Conservation (phyloP, 2,113 vertebrate genomes). For the Vanacampus margaritifer region DNA sequence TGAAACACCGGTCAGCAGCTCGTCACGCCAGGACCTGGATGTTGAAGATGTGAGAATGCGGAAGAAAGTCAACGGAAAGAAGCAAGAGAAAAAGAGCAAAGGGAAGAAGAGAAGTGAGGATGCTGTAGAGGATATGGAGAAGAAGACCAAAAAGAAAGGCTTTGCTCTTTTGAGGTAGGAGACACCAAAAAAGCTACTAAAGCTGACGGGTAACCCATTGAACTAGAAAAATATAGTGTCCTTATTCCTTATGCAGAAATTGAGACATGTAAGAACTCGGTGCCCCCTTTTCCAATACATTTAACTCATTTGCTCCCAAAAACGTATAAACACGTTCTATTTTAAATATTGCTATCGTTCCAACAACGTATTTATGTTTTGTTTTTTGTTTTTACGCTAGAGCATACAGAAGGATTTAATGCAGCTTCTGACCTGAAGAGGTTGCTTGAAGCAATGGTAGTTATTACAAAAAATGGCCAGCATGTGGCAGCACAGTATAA, state of each 20-base stretch:
- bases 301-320: neutral
- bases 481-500: too few species aligned
- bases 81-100: constrained; percentile 82
- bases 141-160: constrained; percentile 86
- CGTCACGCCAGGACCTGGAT: constrained; percentile 70
- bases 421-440: too few species aligned
- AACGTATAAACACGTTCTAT: too few species aligned
- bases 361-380: too few species aligned
- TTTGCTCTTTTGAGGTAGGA: constrained; percentile 87
- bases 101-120: constrained; percentile 72
- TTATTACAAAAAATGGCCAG: too few species aligned
- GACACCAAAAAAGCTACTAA: neutral
- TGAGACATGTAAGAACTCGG: neutral
- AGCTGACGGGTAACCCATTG: neutral
- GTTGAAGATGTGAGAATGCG: constrained; percentile 73
- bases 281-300: constrained; percentile 31
- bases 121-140: constrained; percentile 34
- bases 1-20: constrained; percentile 78
- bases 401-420: too few species aligned
- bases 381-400: too few species aligned
- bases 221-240: neutral
- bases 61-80: constrained; percentile 75
- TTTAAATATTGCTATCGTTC: too few species aligned
- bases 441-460: too few species aligned
- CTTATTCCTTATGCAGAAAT: constrained; percentile 6